Evolutionary conservation across 1,140 invertebrate genomes (phyloP).

Genomic region (Neodiprion lecontei): DNA sequence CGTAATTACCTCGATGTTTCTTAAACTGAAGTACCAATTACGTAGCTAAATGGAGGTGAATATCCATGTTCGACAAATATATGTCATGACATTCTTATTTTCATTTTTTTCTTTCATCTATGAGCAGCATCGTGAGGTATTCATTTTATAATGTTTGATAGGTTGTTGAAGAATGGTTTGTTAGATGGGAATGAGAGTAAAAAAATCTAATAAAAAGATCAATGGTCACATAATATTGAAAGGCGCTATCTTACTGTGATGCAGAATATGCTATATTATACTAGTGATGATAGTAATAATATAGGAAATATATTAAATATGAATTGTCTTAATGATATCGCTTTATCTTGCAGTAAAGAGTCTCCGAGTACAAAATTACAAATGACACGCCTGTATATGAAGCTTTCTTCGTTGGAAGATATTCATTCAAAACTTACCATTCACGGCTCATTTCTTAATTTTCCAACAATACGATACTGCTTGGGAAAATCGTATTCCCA

Average conservation of each 20-base stretch:
- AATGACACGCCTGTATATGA: too few species aligned
- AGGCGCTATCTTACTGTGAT: slow-evolving; percentile 63
- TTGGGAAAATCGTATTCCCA: too few species aligned
- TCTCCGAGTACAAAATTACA: too few species aligned
- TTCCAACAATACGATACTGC: too few species aligned
- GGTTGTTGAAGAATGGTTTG: slow-evolving; percentile 56
- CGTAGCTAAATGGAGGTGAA: not conserved
- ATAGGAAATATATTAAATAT: slow-evolving; percentile 13
- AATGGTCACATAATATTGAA: slow-evolving; percentile 56
- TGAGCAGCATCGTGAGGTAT: slow-evolving; percentile 20
- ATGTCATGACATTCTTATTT: slow-evolving; percentile 2
- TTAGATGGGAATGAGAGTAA: slow-evolving; percentile 50
- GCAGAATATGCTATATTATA: slow-evolving; percentile 52
- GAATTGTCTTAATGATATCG: not conserved
- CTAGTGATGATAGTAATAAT: slow-evolving; percentile 37
- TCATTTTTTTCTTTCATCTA: not conserved
- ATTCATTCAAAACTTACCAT: too few species aligned
- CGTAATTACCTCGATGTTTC: not conserved
- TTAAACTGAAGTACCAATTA: not conserved
- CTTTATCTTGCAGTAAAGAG: too few species aligned
- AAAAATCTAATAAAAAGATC: slow-evolving; percentile 41
- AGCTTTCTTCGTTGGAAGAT: too few species aligned
- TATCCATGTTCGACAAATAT: slow-evolving; percentile 9
- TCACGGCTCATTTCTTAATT: too few species aligned
- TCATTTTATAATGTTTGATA: slow-evolving; percentile 38